Conservation (phyloP, 2,888 invertebrate genomes). For the Trachelus troglodyta region DNA sequence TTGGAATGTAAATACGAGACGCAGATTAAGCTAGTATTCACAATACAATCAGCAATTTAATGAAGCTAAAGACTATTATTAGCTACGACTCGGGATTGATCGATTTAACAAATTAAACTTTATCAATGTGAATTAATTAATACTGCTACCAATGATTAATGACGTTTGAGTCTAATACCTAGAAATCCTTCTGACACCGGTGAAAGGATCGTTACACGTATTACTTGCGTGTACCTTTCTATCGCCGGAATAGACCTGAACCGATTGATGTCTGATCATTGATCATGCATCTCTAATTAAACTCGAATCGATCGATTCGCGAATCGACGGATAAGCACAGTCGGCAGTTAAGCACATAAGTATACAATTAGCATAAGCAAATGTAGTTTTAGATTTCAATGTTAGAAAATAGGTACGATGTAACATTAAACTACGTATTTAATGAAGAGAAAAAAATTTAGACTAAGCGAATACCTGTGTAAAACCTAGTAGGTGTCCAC, state of each 20-base stretch:
- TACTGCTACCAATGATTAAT: not conserved
- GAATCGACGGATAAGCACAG: constrained; percentile 52
- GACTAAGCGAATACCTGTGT: constrained; percentile 65
- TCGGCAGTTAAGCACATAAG: constrained; percentile 60
- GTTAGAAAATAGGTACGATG: constrained; percentile 64
- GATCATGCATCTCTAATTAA: constrained; percentile 24
- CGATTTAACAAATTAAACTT: not conserved
- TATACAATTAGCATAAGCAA: constrained; percentile 64
- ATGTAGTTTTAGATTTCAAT: constrained; percentile 63
- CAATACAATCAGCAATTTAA: constrained; percentile 61
- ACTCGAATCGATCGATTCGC: constrained; percentile 50
- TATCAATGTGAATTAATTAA: not conserved
- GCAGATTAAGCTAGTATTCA: constrained; percentile 38
- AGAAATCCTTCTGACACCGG: not conserved
- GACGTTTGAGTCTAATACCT: not conserved
- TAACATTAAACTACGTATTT: constrained; percentile 65
- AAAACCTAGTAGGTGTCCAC: constrained; percentile 66
- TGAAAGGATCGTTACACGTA: not conserved
- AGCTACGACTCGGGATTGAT: not conserved
- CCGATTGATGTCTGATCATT: not conserved
- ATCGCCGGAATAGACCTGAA: not conserved
- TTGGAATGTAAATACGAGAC: constrained; percentile 52
- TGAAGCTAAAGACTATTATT: constrained; percentile 35
- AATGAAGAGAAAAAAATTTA: constrained; percentile 50
- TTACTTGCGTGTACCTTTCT: not conserved